A percentile compares a stretch with the other conserved stretches of the same genome.
Conservation (phyloP, 2,888 invertebrate genomes). For the Helicoverpa assulta region DNA sequence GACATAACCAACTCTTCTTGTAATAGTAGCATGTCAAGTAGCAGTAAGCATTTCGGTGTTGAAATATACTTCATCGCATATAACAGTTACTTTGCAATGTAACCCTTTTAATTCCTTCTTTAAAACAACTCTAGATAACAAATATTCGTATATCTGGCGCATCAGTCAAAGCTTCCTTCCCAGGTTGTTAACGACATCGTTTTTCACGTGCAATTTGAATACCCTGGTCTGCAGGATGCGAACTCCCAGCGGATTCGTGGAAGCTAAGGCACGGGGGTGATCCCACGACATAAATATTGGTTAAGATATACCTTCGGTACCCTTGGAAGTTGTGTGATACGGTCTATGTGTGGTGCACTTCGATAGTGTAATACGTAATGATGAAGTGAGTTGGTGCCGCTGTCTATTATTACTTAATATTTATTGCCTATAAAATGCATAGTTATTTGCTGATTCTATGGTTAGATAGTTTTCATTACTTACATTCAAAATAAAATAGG, state of each 20-base stretch:
- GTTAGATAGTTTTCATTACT: too few species aligned
- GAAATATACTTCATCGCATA: not conserved
- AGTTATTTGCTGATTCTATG: too few species aligned
- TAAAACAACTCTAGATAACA: constrained; percentile 4
- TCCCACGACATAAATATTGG: constrained; percentile 66
- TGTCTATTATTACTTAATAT: too few species aligned
- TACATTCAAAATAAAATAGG: too few species aligned
- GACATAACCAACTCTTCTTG: too few species aligned
- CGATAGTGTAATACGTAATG: constrained; percentile 1
- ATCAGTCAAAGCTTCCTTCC: constrained; percentile 36
- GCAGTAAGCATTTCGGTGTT: too few species aligned
- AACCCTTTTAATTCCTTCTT: not conserved
- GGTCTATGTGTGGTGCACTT: not conserved
- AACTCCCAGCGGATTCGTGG: constrained; percentile 65
- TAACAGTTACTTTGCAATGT: not conserved
- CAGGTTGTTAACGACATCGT: constrained; percentile 46
- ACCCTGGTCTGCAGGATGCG: constrained; percentile 52
- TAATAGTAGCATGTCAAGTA: too few species aligned
- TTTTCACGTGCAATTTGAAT: constrained; percentile 58
- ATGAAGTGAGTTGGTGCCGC: too few species aligned
- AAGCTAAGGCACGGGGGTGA: constrained; percentile 48
- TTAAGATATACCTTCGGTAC: constrained; percentile 34
- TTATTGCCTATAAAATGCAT: too few species aligned
- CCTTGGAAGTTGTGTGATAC: constrained; percentile 26
- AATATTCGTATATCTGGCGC: constrained; percentile 33